Evolutionary conservation across 2,888 invertebrate genomes (phyloP), one percentile per base, ranked within the genome.

Genomic region (Ctenicera cuprea): DNA sequence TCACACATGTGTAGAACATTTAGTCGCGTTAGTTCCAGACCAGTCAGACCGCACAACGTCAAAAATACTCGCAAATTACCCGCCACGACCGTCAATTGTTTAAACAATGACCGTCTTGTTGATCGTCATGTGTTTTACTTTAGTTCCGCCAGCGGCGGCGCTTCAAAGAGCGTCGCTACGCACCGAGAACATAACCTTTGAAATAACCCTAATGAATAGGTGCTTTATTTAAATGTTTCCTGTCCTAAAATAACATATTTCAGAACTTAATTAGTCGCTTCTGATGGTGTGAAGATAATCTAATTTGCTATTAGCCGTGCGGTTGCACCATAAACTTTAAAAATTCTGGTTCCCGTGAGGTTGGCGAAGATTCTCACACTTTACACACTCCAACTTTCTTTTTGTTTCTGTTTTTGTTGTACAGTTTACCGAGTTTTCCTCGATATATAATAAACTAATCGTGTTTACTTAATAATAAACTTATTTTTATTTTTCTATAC

Each of bases 181-280:
- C 77, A 74, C 74, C 71, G 73, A 71, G 73, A 76, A 77, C 79
- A 80, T 82, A 83, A 82, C 80, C 81, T 73, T 70, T 71, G 74
- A 78, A 83, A 82, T 82, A 82, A 83, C 81, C 80, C 78, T 83
- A 84, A 85, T 85, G 84, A 85, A 85, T 84, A 82, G 83, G 83
- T 82, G 83, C 82, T 82, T 84, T 84, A 84, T 84, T 85, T 85
- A 83, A 85, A 84, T 80, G 85, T 81, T 85, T 86, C 85, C 85
- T 84, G 85, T 84, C 83, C 80, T 76, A 81, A 84, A 84, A 83
- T 83, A 82, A 81, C 82, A 83, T 84, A 84, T 83, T 84, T 84
- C 81, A 83, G 81, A 78, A 78, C 80, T 80, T 84, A 83, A 85
- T 85, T 85, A 85, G 82, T 79, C 76, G 67, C 79, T 78, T 82